phyloP scores from a whole-genome alignment of 2,113 vertebrate genomes.

The Spilogale gracilis region DNA sequence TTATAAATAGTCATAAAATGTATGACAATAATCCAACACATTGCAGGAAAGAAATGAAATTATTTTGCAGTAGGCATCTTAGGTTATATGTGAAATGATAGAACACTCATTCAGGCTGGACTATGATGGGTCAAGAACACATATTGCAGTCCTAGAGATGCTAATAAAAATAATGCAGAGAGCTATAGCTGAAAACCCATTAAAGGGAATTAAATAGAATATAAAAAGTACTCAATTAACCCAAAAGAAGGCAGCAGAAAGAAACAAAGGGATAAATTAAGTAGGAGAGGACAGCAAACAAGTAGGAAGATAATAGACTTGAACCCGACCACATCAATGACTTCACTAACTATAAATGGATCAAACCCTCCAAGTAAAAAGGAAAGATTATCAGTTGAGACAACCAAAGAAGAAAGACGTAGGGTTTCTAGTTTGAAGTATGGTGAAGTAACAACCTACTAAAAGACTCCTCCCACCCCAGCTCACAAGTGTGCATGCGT shows the following conservation, averaged over 20 bases:
- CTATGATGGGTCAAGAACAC: not conserved
- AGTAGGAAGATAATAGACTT: not conserved
- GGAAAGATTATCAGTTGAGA: not conserved
- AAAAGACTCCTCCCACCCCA: not conserved
- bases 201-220: not conserved
- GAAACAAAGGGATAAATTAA: not conserved
- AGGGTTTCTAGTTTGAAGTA: not conserved
- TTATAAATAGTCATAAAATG: not conserved
- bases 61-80: no score
- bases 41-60: not conserved
- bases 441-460: no score
- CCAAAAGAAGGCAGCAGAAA: not conserved
- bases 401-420: not conserved
- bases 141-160: not conserved
- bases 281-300: not conserved
- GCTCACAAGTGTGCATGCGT: no score
- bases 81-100: rapidly evolving
- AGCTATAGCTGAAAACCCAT: not conserved
- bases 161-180: not conserved
- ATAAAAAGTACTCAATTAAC: not conserved
- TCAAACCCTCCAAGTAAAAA: not conserved
- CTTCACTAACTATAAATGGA: not conserved
- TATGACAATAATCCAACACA: not conserved
- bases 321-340: no score
- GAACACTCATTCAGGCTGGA: not conserved